Conservation (phyloP, 30 jellyfish, hydroid and myxozoan genomes). For the Cassiopea andromeda region DNA sequence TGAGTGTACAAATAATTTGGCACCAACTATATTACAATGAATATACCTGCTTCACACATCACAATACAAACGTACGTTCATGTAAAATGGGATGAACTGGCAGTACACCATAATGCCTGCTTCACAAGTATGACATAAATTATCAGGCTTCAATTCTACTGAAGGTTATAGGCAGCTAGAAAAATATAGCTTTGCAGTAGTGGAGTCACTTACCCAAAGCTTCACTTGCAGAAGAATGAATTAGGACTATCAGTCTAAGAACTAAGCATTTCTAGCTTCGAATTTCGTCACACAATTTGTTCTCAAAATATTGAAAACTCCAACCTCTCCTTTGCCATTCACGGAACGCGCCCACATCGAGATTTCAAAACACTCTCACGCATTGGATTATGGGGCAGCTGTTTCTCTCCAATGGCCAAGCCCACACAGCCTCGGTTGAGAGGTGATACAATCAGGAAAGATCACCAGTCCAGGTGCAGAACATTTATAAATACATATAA, state of each 20-base stretch:
- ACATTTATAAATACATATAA: too few species aligned
- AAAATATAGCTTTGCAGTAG: not conserved
- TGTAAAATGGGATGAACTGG: too few species aligned
- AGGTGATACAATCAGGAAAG: too few species aligned
- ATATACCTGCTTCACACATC: too few species aligned
- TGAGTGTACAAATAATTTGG: too few species aligned
- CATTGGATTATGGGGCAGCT: constrained; percentile 43
- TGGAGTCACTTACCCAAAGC: not conserved
- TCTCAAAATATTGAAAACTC: not conserved
- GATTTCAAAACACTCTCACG: constrained; percentile 45
- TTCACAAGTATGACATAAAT: not conserved
- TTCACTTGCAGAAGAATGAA: not conserved
- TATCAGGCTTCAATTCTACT: not conserved
- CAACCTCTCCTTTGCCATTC: constrained; percentile 43
- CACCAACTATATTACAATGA: too few species aligned
- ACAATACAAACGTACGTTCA: too few species aligned
- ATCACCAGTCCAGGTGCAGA: too few species aligned
- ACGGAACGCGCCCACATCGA: constrained; percentile 47
- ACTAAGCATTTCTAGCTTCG: not conserved
- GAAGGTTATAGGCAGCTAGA: not conserved
- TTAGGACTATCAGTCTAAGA: not conserved
- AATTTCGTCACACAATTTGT: not conserved
- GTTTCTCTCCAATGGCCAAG: constrained; percentile 1
- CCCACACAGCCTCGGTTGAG: constrained; percentile 25
- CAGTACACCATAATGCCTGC: not conserved